phyloP scores from a whole-genome alignment of 2,888 invertebrate species.

The Melieria picta region DNA sequence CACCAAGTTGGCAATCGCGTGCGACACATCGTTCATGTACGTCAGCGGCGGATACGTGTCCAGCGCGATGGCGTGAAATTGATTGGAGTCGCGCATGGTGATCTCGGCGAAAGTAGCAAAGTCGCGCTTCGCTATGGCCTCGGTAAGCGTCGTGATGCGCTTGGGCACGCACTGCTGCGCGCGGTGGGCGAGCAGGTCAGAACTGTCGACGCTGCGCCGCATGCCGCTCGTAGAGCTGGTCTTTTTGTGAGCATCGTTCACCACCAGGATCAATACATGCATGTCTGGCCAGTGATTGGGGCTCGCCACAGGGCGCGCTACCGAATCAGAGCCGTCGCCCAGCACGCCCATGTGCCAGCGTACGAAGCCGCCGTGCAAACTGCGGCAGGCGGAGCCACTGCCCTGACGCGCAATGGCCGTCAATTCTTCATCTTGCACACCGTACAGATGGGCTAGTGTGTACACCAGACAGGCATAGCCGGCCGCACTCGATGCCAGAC shows the following conservation, averaged over 20 bases:
- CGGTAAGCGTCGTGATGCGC: constrained; percentile 69
- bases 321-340: constrained; percentile 77
- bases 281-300: constrained; percentile 90
- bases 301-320: constrained; percentile 79
- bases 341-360: constrained; percentile 83
- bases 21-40: constrained; percentile 92
- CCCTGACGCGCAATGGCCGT: constrained; percentile 83
- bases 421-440: constrained; percentile 79
- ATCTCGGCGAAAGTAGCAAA: constrained; percentile 89
- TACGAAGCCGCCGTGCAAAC: constrained; percentile 94
- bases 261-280: constrained; percentile 88
- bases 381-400: constrained; percentile 97
- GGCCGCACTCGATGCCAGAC: constrained; percentile 97
- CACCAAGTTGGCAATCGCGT: constrained; percentile 80
- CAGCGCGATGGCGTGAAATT: constrained; percentile 92
- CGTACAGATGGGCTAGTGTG: constrained; percentile 80
- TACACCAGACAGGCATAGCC: constrained; percentile 95
- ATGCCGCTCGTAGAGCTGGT: constrained; percentile 90
- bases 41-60: constrained; percentile 94
- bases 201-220: constrained; percentile 83
- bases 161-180: constrained; percentile 78
- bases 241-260: constrained; percentile 84
- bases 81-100: constrained; percentile 97
- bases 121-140: constrained; percentile 72
- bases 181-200: constrained; percentile 81